Evolutionary conservation across 2,113 vertebrate species (phyloP).

Genomic region (Pithys albifrons): DNA sequence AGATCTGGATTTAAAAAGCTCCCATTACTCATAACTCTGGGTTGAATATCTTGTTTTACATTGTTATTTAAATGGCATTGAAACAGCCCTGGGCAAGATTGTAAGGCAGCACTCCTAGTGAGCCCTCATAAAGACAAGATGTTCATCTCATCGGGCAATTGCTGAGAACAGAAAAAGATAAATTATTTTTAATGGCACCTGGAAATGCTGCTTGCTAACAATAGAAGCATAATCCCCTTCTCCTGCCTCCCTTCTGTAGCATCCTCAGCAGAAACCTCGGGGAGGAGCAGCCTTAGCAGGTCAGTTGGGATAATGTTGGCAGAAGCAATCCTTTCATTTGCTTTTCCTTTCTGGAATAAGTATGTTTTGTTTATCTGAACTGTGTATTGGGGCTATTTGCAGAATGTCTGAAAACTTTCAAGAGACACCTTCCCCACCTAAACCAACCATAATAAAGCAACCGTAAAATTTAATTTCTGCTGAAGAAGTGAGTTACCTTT

Average conservation of each 20-base stretch:
- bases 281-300: neutral
- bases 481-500: slow-evolving; percentile 37
- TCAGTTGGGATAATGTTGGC: neutral
- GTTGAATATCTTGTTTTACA: neutral
- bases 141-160: slow-evolving; percentile 1
- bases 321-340: neutral
- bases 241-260: neutral
- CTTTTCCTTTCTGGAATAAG: neutral
- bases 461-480: slow-evolving; percentile 54
- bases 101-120: neutral
- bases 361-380: slow-evolving; percentile 1
- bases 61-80: neutral
- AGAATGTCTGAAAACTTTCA: slow-evolving; percentile 26
- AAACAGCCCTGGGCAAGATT: neutral
- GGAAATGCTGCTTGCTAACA: neutral
- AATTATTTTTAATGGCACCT: slow-evolving; percentile 22
- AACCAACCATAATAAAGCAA: slow-evolving; percentile 27
- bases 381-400: neutral
- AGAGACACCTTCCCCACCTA: slow-evolving; percentile 1
- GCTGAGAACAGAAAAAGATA: slow-evolving; percentile 5
- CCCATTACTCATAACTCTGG: neutral
- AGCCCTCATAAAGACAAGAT: neutral
- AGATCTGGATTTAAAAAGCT: neutral
- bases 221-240: neutral
- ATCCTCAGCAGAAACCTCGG: neutral